Evolutionary conservation across 1,140 invertebrate genomes (phyloP).

Genomic region (Stratiolaelaps scimitus): DNA sequence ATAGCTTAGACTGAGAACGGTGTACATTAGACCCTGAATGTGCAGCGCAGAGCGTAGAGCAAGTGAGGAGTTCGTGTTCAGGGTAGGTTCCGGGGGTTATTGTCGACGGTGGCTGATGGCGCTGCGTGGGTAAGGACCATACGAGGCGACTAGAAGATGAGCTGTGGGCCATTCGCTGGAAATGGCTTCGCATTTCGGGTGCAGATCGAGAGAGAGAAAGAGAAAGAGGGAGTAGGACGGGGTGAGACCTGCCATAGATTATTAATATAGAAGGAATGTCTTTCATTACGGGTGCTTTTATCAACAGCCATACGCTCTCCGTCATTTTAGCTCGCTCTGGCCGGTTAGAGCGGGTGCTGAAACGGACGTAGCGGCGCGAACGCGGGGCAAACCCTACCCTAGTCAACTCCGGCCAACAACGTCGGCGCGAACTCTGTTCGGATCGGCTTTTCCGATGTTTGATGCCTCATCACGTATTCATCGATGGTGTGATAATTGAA

Average conservation of each 20-base stretch:
- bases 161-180: background rate
- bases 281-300: constrained; percentile 16
- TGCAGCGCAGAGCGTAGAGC: too few species aligned
- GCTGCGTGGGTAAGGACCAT: background rate
- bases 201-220: background rate
- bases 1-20: too few species aligned
- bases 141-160: background rate
- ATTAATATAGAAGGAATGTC: constrained; percentile 26
- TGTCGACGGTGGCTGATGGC: background rate
- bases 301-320: background rate
- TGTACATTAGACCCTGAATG: too few species aligned
- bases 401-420: background rate
- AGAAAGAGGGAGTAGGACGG: background rate
- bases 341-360: background rate
- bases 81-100: background rate
- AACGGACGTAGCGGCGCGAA: background rate
- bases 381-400: background rate
- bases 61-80: background rate
- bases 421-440: background rate
- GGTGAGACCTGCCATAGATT: background rate
- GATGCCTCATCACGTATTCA: too few species aligned
- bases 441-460: background rate
- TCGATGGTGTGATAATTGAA: too few species aligned
- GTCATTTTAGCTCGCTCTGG: background rate
- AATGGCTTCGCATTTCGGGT: background rate